phyloP scores from a whole-genome alignment of 2,888 invertebrate species.

The Cephus pygmeus region DNA sequence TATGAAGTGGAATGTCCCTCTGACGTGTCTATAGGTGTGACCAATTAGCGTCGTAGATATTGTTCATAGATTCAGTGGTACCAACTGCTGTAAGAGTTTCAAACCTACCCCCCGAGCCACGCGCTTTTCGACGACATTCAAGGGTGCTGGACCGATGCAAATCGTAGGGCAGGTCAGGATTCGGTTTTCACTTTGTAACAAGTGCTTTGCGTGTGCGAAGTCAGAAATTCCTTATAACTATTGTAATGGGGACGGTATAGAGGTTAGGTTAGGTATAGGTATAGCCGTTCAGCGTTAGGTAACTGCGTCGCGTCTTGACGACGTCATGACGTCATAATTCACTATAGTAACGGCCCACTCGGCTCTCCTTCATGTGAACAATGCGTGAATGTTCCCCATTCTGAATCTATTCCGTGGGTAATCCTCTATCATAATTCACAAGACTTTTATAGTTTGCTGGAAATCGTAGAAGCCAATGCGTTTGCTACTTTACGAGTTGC shows the following conservation, averaged over 20 bases:
- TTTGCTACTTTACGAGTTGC: slow-evolving; percentile 25
- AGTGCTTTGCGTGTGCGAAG: not conserved
- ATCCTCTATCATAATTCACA: slow-evolving; percentile 41
- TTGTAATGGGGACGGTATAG: not conserved
- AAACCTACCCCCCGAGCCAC: slow-evolving; percentile 22
- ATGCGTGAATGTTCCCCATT: not conserved
- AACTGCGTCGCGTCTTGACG: not conserved
- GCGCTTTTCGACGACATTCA: slow-evolving; percentile 49
- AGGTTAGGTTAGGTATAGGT: not conserved
- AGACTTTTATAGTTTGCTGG: slow-evolving; percentile 48
- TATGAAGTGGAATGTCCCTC: not conserved
- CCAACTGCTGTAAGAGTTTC: not conserved
- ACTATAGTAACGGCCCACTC: not conserved
- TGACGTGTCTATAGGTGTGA: not conserved
- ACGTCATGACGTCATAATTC: not conserved
- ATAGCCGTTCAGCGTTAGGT: not conserved
- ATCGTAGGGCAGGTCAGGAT: slow-evolving; percentile 49
- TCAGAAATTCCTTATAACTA: not conserved
- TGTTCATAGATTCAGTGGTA: not conserved
- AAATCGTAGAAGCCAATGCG: slow-evolving; percentile 22
- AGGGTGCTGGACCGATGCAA: slow-evolving; percentile 51
- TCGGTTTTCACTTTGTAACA: not conserved
- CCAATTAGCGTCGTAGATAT: not conserved
- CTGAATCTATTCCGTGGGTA: not conserved
- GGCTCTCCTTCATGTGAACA: not conserved